Evolutionary conservation across 2,113 vertebrate genomes (phyloP), one percentile per base, ranked within the genome.

Genomic region (Rhagologus leucostigma): DNA sequence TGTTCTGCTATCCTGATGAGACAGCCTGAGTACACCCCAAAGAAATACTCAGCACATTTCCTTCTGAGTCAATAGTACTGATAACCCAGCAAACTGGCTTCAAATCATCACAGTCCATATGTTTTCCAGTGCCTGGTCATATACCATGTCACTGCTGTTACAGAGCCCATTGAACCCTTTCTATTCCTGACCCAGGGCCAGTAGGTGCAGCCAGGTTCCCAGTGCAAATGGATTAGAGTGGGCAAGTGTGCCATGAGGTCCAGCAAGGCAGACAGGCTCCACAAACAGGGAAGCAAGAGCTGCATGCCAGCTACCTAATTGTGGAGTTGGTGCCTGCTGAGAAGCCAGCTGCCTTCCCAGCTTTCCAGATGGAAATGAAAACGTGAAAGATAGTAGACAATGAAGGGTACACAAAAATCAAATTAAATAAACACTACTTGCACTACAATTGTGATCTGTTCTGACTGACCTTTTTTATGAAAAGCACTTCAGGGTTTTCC

Each of bases 281-380:
- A 56, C 26, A 71, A 96, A 76, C 15, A 55, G 73, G 35, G 65
- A 37, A 70, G 63, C 50, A 53, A 21, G 26, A 80, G 33, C 78
- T 81, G 68, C 89, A 70, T 98, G 96, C 95, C 97, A 97, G 95
- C 82, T 91, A 65, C 78, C 70, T 96, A 92, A 97, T 90, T 95
- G 93, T 84, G 62, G 88, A 95, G 65, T 57, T 81, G 84, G 90
- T 90, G 53, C 90, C 96, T 96, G 93, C 94, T 97, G 96, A 91
- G 89, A 90, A 90, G 88, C 84, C 96, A 95, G 82, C 87, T 95
- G 92, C 93, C 84, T 93, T 56, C 92, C 86, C 67, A 75, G 92
- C 56, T 75, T 88, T 93, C 89, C 91, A 94, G 81, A 93, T 92
- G 86, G 95, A 96, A 93, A 89, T 55, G 56, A 70, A 70, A 94